Conservation (phyloP, 2,113 vertebrate species). For the Tonatia bakeri region DNA sequence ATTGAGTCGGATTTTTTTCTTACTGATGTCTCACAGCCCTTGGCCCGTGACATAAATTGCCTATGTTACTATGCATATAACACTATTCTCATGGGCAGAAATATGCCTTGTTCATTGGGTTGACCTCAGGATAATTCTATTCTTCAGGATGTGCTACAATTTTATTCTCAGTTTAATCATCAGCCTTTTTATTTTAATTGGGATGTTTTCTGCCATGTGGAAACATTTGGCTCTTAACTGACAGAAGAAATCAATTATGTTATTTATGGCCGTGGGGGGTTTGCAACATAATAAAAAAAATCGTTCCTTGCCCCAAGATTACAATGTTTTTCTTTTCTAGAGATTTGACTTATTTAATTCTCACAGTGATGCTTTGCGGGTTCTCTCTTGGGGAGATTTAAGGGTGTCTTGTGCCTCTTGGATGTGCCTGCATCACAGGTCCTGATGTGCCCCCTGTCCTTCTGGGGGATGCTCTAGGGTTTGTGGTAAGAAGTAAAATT, state of each 20-base stretch:
- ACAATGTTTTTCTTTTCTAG: not conserved
- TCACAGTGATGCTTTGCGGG: rapidly evolving
- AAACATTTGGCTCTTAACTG: not conserved
- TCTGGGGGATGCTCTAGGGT: not conserved
- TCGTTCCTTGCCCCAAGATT: not conserved
- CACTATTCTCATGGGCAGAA: not conserved
- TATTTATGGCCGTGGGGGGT: not conserved
- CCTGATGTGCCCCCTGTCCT: not conserved
- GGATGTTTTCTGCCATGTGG: not conserved
- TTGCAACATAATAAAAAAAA: constrained; percentile 10
- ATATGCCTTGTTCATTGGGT: not conserved
- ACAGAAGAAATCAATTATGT: not conserved
- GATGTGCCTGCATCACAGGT: not conserved
- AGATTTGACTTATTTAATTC: not conserved
- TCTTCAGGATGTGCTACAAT: not conserved
- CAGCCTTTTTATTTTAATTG: not conserved
- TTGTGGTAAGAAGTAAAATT: not conserved
- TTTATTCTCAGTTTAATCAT: not conserved
- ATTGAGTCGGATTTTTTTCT: not conserved
- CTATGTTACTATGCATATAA: not conserved
- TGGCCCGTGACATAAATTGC: not conserved
- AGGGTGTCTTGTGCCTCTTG: not conserved
- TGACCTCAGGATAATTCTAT: not conserved
- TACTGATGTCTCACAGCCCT: not conserved
- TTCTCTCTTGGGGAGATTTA: not conserved